Conservation (phyloP, 2,113 vertebrate species). For the Odontophorus gujanensis region DNA sequence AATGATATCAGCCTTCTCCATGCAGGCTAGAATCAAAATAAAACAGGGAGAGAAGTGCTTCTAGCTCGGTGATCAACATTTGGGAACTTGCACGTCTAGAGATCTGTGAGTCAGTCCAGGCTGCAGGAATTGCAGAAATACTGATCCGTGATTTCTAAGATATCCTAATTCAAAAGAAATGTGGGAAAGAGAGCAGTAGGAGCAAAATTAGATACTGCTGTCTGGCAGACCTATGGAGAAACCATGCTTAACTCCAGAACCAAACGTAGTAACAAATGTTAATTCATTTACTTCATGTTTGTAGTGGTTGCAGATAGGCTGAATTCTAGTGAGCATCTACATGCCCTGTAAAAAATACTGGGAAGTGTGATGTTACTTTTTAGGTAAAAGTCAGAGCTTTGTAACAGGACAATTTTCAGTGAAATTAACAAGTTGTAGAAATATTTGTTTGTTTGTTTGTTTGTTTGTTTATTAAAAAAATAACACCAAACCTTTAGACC, state of each 20-base stretch:
- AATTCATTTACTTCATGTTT: not conserved
- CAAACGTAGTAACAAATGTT: not conserved
- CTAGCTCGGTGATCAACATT: not conserved
- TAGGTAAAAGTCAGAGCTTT: not conserved
- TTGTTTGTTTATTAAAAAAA: not conserved
- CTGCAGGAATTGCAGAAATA: not conserved
- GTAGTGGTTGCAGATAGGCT: not conserved
- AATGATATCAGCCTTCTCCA: rapidly evolving
- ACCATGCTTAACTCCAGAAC: not conserved
- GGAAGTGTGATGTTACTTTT: not conserved
- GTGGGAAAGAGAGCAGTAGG: not conserved
- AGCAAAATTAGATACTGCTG: not conserved
- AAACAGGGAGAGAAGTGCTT: not conserved
- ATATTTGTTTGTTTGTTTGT: not conserved
- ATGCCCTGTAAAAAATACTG: not conserved
- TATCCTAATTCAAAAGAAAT: not conserved
- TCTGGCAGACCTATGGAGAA: not conserved
- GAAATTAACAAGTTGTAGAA: not conserved
- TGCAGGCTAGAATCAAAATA: not conserved
- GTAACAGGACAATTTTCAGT: not conserved
- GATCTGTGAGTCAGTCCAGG: not conserved
- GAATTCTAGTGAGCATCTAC: not conserved
- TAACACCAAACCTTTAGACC: not conserved
- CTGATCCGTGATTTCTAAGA: not conserved
- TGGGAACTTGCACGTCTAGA: not conserved